phyloP scores from a whole-genome alignment of 2,888 invertebrate species.

The Hyppa rectilinea region DNA sequence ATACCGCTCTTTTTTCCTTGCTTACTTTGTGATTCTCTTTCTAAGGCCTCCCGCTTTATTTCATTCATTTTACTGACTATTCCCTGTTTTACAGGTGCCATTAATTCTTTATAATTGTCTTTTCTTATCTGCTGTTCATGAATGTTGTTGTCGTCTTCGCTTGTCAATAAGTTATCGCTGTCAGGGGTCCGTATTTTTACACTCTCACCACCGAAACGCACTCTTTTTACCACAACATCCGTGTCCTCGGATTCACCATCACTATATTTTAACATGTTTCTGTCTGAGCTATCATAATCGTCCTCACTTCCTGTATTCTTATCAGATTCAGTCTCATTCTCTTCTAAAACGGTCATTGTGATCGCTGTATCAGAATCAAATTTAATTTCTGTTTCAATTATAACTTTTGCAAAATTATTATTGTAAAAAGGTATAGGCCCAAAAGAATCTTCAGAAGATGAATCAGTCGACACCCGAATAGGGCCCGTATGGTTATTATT shows the following conservation, averaged over 20 bases:
- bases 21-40: slow-evolving; percentile 72
- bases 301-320: slow-evolving; percentile 85
- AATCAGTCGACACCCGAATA: slow-evolving; percentile 82
- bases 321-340: slow-evolving; percentile 89
- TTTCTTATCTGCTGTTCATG: slow-evolving; percentile 69
- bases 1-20: slow-evolving; percentile 82
- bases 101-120: slow-evolving; percentile 73
- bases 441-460: slow-evolving; percentile 92
- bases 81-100: slow-evolving; percentile 72
- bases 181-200: slow-evolving; percentile 96
- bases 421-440: slow-evolving; percentile 79
- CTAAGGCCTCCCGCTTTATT: slow-evolving; percentile 79
- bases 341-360: slow-evolving; percentile 96
- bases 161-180: slow-evolving; percentile 93
- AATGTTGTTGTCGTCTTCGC: slow-evolving; percentile 87
- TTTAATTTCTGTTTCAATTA: slow-evolving; percentile 96
- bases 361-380: slow-evolving; percentile 95
- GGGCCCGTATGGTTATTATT: slow-evolving; percentile 77
- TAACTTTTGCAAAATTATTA: slow-evolving; percentile 92
- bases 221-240: slow-evolving; percentile 92
- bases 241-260: slow-evolving; percentile 92
- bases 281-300: slow-evolving; percentile 86
- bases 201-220: slow-evolving; percentile 96
- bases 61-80: slow-evolving; percentile 81
- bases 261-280: slow-evolving; percentile 91